These are phyloP conservation scores for Marmota flaviventris DNA, from an alignment of 2,113 vertebrate species.

Conservation along the genomic window DNA sequence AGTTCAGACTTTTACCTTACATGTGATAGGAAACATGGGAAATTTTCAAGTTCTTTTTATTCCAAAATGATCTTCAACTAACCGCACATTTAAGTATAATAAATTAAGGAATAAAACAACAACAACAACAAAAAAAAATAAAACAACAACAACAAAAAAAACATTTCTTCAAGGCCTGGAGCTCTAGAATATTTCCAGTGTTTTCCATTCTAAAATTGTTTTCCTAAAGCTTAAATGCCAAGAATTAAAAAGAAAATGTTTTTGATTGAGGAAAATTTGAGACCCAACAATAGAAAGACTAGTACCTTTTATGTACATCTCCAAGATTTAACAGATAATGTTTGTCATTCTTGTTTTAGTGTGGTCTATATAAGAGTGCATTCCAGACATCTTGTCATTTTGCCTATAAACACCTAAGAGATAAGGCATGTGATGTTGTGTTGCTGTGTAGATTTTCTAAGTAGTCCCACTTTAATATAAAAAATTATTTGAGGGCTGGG, in stretches of 20 bases:
- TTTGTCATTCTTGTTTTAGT: too few species aligned
- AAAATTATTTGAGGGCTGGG: background rate
- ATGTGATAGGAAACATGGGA: background rate
- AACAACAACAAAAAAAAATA: too few species aligned
- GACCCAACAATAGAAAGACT: too few species aligned
- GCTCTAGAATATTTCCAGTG: conserved; percentile 19
- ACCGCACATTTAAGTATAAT: background rate
- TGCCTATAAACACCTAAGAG: background rate
- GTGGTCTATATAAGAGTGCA: too few species aligned
- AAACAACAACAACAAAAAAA: too few species aligned
- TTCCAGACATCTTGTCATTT: conserved; percentile 2
- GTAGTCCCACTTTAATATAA: background rate
- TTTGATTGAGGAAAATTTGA: too few species aligned
- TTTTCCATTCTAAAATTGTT: too few species aligned
- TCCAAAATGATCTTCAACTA: too few species aligned
- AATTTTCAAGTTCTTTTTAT: background rate
- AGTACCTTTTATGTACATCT: too few species aligned
- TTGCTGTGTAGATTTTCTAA: background rate
- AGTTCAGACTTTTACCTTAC: conserved; percentile 22
- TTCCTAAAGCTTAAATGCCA: too few species aligned
- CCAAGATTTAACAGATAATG: too few species aligned
- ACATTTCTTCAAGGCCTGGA: conserved; percentile 8
- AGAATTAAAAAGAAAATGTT: too few species aligned
- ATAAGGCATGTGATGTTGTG: background rate
- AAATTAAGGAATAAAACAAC: conserved; percentile 23